phyloP scores from a whole-genome alignment of 2,888 invertebrate species.

The Hypolimnas misippus region DNA sequence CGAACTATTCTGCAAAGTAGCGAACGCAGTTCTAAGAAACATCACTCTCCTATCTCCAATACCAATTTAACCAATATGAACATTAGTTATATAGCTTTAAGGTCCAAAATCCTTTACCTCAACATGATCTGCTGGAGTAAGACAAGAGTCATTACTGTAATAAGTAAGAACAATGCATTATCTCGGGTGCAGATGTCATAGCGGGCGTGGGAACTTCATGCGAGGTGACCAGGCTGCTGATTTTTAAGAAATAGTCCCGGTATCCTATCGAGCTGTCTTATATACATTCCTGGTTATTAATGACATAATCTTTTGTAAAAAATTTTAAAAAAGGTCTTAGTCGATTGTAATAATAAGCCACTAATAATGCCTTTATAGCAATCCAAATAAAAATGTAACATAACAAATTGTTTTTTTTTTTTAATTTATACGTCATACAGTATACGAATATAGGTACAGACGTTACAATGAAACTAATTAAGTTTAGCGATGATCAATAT shows the following conservation, averaged over 20 bases:
- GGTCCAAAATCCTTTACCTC: constrained; percentile 11
- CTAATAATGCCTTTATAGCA: too few relatives aligned
- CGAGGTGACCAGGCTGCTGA: background rate
- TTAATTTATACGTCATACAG: too few relatives aligned
- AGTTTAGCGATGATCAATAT: too few relatives aligned
- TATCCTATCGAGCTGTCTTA: background rate
- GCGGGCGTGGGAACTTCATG: constrained; percentile 54
- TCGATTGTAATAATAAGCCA: too few relatives aligned
- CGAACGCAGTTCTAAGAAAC: constrained; percentile 18
- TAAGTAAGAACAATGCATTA: constrained; percentile 47
- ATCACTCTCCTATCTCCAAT: background rate
- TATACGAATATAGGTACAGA: too few relatives aligned
- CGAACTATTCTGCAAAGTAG: too few relatives aligned
- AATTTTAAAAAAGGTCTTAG: too few relatives aligned
- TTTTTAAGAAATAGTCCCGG: background rate
- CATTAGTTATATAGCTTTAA: background rate
- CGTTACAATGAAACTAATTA: too few relatives aligned
- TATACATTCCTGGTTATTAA: too few relatives aligned
- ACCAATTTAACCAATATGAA: background rate
- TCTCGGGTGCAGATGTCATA: constrained; percentile 53
- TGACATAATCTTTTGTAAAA: too few relatives aligned
- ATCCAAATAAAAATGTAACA: too few relatives aligned
- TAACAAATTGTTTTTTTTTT: too few relatives aligned
- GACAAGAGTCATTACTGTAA: constrained; percentile 36
- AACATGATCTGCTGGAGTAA: background rate